phyloP scores from a whole-genome alignment of 2,113 vertebrate genomes.

The Nerophis ophidion region DNA sequence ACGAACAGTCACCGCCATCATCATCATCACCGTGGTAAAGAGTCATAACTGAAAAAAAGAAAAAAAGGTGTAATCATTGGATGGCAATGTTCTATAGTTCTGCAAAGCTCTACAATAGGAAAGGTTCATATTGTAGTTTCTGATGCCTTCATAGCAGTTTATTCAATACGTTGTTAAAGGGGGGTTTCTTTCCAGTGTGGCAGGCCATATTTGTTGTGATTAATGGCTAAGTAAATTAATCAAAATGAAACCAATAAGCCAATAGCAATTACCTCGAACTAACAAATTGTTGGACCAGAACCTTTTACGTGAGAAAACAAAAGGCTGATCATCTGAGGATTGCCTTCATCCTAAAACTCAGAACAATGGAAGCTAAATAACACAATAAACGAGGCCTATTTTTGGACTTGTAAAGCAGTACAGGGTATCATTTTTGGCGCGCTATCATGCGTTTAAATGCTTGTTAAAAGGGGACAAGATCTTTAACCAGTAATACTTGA shows the following conservation, averaged over 20 bases:
- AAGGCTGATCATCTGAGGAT: neutral
- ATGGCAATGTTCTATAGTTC: neutral
- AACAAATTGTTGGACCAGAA: neutral
- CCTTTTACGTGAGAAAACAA: neutral
- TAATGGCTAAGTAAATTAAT: neutral
- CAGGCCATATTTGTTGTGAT: constrained; percentile 1
- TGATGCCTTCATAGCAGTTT: neutral
- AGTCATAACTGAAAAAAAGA: neutral
- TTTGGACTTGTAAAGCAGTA: neutral
- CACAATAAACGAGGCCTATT: neutral
- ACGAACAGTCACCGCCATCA: no score
- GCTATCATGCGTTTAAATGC: neutral
- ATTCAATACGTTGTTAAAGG: neutral
- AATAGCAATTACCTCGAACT: neutral
- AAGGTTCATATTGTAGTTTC: neutral
- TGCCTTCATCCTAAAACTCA: neutral
- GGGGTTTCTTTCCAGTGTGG: neutral
- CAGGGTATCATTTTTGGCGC: neutral
- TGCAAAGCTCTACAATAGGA: neutral
- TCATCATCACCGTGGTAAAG: no score
- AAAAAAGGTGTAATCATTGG: no score
- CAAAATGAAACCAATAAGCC: neutral
- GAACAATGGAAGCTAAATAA: neutral
- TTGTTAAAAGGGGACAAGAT: constrained; percentile 4
- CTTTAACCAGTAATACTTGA: constrained; percentile 13